These are phyloP conservation scores for Matsumurasca onukii DNA, from an alignment of 1,140 invertebrate genomes.

Conservation along the genomic window DNA sequence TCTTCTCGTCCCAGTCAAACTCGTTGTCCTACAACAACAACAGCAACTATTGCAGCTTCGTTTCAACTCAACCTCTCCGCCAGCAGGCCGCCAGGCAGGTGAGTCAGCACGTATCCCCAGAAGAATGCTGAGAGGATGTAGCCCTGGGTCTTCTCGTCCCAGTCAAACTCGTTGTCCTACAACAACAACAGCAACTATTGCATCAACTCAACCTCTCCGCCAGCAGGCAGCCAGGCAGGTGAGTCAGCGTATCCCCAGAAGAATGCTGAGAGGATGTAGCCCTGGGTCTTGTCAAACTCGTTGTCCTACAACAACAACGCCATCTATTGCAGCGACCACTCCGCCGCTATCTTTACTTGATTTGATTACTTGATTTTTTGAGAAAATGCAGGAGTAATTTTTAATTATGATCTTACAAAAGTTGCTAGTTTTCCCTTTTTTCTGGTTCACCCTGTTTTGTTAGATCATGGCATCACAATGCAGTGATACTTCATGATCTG, in stretches of 20 bases:
- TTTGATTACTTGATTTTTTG: not conserved
- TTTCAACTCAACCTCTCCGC: conserved; percentile 58
- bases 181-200: no score
- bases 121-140: conserved; percentile 59
- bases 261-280: conserved; percentile 57
- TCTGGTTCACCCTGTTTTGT: no score
- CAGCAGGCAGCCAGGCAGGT: conserved; percentile 60
- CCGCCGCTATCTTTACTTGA: conserved; percentile 45
- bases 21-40: conserved; percentile 42
- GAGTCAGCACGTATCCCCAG: conserved; percentile 62
- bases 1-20: conserved; percentile 63
- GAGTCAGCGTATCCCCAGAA: conserved; percentile 64
- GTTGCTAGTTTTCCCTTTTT: no score
- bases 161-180: conserved; percentile 54
- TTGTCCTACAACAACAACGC: no score
- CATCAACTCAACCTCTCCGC: conserved; percentile 57
- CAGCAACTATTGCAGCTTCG: no score
- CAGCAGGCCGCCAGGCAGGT: conserved; percentile 60
- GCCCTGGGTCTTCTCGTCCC: conserved; percentile 63
- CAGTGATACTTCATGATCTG: no score
- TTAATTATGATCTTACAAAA: no score
- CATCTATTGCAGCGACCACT: conserved; percentile 45
- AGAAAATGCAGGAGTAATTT: not conserved
- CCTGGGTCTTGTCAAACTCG: conserved; percentile 60
- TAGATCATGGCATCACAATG: no score